Base-by-base conservation (phyloP, 2,888 invertebrate genomes). In the Metopia argyrocephala region DNA sequence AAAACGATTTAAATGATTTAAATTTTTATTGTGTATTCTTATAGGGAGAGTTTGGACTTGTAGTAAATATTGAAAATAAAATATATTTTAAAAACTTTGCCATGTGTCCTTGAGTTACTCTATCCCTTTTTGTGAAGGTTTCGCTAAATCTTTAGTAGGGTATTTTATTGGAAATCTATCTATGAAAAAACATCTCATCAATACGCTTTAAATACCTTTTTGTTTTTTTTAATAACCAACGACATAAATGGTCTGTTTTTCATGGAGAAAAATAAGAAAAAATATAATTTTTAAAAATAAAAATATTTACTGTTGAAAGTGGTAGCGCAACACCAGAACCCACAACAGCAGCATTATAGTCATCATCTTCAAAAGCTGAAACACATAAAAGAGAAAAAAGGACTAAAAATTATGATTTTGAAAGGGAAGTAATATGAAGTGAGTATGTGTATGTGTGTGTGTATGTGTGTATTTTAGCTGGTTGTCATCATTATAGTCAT, bases 271-370 rank as follows among this genome's bases (percentile, higher is more conserved):
- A 27, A 15, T 20, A 27, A 28, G 59, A 21, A 20, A 61, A 7
- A 56, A 56, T 1, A 50, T 15, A 50, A 20, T 59, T 38, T 50
- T 28, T 61, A 65, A 28, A 79, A 74, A 64, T 75, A 79, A 54
- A 79, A 71, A 66, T 66, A 71, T 71, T 76, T 79, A 27, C 38
- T 76, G 70, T 71, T 71, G 52, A 70, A 61, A 76, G 61, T n/a
- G n/a, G n/a, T n/a, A n/a, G n/a, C n/a, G n/a, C n/a, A n/a, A n/a
- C n/a, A n/a, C n/a, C 57, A 61, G 27, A 20, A 28, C 15, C 56
- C 25, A 21, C 52, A 23, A 23, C 54, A 61, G 52, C 23, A 66
- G 50, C n/a, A 68, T 25, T n/a, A 65, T 31, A 28, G 45, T 28
- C 7, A 73, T 73, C 46, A 46, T 28, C 28, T 21, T 45, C 9